Evolutionary conservation across 2,797 vertebrate species (phyloP).

Genomic region (Chelon labrosus): DNA sequence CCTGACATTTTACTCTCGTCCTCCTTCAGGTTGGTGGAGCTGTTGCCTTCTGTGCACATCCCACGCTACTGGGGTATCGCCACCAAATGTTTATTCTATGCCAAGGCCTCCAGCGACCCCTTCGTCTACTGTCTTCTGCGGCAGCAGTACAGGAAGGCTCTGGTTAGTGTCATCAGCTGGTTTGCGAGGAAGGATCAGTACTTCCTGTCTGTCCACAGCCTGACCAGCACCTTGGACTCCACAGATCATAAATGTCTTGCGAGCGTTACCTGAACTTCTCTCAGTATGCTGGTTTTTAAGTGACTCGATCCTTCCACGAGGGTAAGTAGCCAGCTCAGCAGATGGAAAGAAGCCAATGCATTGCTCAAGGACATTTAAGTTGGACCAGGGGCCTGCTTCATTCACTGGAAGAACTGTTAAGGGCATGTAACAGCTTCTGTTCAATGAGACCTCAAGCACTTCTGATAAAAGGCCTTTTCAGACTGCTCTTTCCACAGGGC

Average conservation of each 20-base stretch:
- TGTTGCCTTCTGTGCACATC: slow-evolving; percentile 83
- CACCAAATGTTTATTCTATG: slow-evolving; percentile 87
- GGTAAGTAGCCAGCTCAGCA: slow-evolving; percentile 30
- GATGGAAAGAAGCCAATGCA: slow-evolving; percentile 23
- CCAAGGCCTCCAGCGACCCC: slow-evolving; percentile 86
- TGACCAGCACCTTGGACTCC: slow-evolving; percentile 83
- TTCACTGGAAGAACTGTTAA: slow-evolving; percentile 7
- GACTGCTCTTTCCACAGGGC: slow-evolving; percentile 43
- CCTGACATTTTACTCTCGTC: neutral
- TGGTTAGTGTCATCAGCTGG: slow-evolving; percentile 80
- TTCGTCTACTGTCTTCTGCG: slow-evolving; percentile 88
- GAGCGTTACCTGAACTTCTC: slow-evolving; percentile 64
- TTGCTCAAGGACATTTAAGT: slow-evolving; percentile 35
- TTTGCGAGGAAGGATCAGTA: slow-evolving; percentile 81
- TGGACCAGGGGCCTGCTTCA: slow-evolving; percentile 2
- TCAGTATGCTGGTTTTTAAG: neutral
- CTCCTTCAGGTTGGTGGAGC: slow-evolving; percentile 84
- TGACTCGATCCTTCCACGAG: slow-evolving; percentile 5
- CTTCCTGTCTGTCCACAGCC: slow-evolving; percentile 80
- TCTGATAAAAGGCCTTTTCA: slow-evolving; percentile 32
- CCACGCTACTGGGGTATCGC: slow-evolving; percentile 86
- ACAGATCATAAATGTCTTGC: slow-evolving; percentile 77
- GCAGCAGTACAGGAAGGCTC: slow-evolving; percentile 86
- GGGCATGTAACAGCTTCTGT: slow-evolving; percentile 20
- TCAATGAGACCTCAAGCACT: neutral